phyloP scores from a whole-genome alignment of 2,797 vertebrate genomes.

The Oryzias sinensis region DNA sequence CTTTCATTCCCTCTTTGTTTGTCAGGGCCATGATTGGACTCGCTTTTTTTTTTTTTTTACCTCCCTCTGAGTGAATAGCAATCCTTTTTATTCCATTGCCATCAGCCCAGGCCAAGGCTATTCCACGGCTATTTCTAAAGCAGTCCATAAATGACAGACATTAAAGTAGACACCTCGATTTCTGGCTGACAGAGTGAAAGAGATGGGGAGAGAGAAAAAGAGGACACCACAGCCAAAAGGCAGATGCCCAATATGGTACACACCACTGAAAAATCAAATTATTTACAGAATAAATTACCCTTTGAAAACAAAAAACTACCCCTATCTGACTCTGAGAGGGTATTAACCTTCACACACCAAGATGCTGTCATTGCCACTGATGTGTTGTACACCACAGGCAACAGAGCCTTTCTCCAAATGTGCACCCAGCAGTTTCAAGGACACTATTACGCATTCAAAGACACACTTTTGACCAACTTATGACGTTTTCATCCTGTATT shows the following conservation, averaged over 20 bases:
- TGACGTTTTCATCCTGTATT: too few species aligned
- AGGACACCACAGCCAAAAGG: constrained; percentile 41
- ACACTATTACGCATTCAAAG: too few species aligned
- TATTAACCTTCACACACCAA: constrained; percentile 12
- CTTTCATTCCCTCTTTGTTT: constrained; percentile 52
- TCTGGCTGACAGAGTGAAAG: constrained; percentile 45
- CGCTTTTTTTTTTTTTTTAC: constrained; percentile 25
- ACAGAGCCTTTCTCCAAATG: not conserved
- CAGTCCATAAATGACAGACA: constrained; percentile 66
- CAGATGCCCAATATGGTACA: constrained; percentile 27
- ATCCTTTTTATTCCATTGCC: constrained; percentile 62
- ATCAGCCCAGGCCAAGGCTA: constrained; percentile 66
- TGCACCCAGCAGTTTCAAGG: too few species aligned
- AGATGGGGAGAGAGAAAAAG: constrained; percentile 15
- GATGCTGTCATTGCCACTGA: constrained; percentile 5
- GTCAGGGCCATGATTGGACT: constrained; percentile 54
- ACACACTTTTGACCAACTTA: too few species aligned
- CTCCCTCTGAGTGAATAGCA: constrained; percentile 56
- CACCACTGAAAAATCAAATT: constrained; percentile 49
- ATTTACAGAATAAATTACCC: constrained; percentile 50
- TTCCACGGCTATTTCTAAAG: constrained; percentile 65
- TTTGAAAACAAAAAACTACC: not conserved
- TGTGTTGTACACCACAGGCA: not conserved
- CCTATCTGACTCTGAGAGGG: constrained; percentile 15
- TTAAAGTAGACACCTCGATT: constrained; percentile 66